Evolutionary conservation across 30 jellyfish, hydroid and myxozoan species (phyloP).

Genomic region (Nemopilema nomurai): DNA sequence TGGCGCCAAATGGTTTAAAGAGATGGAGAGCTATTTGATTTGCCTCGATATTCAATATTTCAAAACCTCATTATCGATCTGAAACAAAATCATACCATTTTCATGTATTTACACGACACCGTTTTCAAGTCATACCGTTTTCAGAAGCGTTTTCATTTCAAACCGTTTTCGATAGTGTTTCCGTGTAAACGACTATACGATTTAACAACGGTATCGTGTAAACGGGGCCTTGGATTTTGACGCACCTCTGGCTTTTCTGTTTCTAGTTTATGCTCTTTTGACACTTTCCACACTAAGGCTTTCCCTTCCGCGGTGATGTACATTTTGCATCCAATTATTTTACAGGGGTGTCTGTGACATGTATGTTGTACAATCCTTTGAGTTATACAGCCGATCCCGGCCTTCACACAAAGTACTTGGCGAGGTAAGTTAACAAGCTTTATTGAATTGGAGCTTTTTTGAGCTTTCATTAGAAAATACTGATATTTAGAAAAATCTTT

Average conservation of each 20-base stretch:
- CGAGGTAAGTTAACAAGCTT: conserved; percentile 34
- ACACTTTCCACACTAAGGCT: too few species aligned
- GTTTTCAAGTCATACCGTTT: conserved; percentile 23
- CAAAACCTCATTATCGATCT: conserved; percentile 23
- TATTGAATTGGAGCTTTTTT: too few species aligned
- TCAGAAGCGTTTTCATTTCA: conserved; percentile 24
- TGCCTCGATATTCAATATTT: conserved; percentile 24
- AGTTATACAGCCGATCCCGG: conserved; percentile 65
- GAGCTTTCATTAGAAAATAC: too few species aligned
- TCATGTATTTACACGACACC: conserved; percentile 14
- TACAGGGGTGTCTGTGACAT: conserved; percentile 83
- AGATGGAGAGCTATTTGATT: conserved; percentile 13
- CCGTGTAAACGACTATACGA: conserved; percentile 7
- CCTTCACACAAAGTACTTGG: conserved; percentile 55
- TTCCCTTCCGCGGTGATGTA: too few species aligned
- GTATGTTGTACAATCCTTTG: conserved; percentile 75
- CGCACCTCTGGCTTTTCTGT: too few species aligned
- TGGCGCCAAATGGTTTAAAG: conserved; percentile 27
- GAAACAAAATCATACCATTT: conserved; percentile 15
- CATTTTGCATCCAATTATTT: not conserved
- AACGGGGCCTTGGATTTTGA: conserved; percentile 25
- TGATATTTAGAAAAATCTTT: conserved; percentile 3
- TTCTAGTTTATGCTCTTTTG: too few species aligned
- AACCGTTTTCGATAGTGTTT: conserved; percentile 2
- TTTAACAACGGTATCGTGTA: conserved; percentile 17